These are phyloP conservation scores for Rhabdomys pumilio DNA, from an alignment of 2,797 vertebrate genomes.

Conservation along the genomic window DNA sequence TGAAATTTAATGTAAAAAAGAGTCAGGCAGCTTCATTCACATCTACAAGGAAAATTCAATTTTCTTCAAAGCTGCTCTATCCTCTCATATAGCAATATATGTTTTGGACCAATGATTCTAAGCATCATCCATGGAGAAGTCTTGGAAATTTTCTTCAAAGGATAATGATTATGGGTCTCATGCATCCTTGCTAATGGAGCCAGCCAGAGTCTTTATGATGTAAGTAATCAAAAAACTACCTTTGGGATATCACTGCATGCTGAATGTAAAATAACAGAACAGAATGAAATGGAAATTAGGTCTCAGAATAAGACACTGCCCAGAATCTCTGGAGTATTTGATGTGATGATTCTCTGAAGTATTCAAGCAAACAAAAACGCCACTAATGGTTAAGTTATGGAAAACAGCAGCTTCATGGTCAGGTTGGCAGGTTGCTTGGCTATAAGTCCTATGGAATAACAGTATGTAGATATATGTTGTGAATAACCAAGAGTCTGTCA, in stretches of 20 bases:
- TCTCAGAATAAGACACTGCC: conserved; percentile 56
- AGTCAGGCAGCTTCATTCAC: not conserved
- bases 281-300: conserved; percentile 54
- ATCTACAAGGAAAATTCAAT: not conserved
- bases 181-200: not conserved
- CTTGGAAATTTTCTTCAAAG: conserved; percentile 58
- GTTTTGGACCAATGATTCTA: conserved; percentile 2
- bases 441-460: not conserved
- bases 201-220: not conserved
- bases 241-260: conserved; percentile 26
- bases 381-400: not conserved
- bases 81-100: not conserved
- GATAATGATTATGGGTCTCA: conserved; percentile 39
- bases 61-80: conserved; percentile 48
- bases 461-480: not conserved
- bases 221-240: conserved; percentile 61
- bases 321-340: not conserved
- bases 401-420: conserved; percentile 30
- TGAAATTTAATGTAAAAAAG: conserved; percentile 39
- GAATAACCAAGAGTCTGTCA: not conserved
- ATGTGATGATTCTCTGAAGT: conserved; percentile 9
- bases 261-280: conserved; percentile 31
- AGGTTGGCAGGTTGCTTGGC: not conserved
- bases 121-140: not conserved
- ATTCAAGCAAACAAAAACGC: conserved; percentile 27